Percentiles rank a stretch among this genome's conserved stretches.
These are phyloP conservation scores for Mugil cephalus DNA, from an alignment of 2,113 vertebrate species.

Conservation along the genomic window DNA sequence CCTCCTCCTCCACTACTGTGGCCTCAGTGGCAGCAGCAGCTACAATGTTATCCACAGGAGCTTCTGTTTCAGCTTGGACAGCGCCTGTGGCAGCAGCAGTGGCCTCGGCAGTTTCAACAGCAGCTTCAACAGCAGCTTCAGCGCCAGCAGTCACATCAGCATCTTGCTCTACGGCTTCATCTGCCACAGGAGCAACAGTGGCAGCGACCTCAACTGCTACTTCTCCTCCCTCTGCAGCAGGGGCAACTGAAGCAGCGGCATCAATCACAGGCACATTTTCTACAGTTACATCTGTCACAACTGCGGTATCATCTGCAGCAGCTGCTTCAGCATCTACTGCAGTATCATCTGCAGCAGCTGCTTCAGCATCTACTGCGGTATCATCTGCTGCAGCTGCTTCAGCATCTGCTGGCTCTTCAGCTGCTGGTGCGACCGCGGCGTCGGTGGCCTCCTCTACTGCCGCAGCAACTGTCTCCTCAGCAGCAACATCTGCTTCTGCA, in stretches of 20 bases:
- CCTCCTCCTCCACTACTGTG: constrained; percentile 76
- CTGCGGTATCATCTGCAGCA: no score
- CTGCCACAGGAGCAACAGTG: constrained; percentile 74
- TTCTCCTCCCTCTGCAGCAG: constrained; percentile 70
- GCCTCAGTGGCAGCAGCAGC: constrained; percentile 76
- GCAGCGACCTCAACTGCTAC: constrained; percentile 40
- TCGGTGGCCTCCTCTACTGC: constrained; percentile 12
- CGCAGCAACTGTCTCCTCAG: constrained; percentile 23
- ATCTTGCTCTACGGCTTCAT: constrained; percentile 74
- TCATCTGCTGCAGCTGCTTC: constrained; percentile 39
- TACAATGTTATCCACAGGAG: constrained; percentile 74
- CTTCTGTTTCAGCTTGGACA: constrained; percentile 74
- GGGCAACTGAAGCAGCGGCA: constrained; percentile 71
- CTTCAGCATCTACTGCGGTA: constrained; percentile 1
- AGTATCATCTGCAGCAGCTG: no score
- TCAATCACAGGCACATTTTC: constrained; percentile 42
- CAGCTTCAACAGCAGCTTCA: constrained; percentile 47
- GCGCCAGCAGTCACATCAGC: constrained; percentile 48
- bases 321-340: no score
- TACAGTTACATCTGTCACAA: constrained; percentile 47
- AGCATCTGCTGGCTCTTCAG: constrained; percentile 38
- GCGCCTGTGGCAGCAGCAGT: constrained; percentile 58
- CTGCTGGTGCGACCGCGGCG: constrained; percentile 24
- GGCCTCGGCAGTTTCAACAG: constrained; percentile 61
- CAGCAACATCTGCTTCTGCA: constrained; percentile 37